A percentile compares a stretch with the other conserved stretches of the same genome.
Conservation (phyloP, 2,888 invertebrate genomes). For the Cerastis leucographa region DNA sequence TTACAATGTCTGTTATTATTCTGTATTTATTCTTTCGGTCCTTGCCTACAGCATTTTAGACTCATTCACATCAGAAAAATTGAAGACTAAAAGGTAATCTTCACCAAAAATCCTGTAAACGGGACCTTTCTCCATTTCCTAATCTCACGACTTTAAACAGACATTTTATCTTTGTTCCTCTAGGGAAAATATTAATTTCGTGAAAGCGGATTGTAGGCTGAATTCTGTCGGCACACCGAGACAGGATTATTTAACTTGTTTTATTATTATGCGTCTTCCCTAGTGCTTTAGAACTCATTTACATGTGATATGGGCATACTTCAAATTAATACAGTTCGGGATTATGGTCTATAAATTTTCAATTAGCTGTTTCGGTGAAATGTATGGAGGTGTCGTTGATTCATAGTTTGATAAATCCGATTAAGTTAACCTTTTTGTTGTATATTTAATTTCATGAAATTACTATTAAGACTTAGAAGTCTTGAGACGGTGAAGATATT, state of each 20-base stretch:
- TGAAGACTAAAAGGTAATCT: not conserved
- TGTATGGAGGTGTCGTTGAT: not conserved
- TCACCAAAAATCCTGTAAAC: not conserved
- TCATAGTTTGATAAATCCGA: constrained; percentile 19
- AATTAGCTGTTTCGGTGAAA: constrained; percentile 26
- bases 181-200: constrained; percentile 61
- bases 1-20: not conserved
- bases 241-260: constrained; percentile 57
- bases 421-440: not conserved
- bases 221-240: constrained; percentile 47
- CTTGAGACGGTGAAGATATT: too few species aligned
- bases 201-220: constrained; percentile 60
- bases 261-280: constrained; percentile 46
- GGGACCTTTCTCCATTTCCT: constrained; percentile 2
- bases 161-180: constrained; percentile 51
- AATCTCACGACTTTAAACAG: constrained; percentile 31
- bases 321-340: constrained; percentile 41
- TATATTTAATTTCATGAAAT: not conserved
- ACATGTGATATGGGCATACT: constrained; percentile 54
- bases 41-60: not conserved
- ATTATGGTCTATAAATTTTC: constrained; percentile 36
- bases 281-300: constrained; percentile 51
- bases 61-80: not conserved
- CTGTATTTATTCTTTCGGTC: not conserved
- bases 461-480: too few species aligned